These are phyloP conservation scores for Pogonognathellus flavescens DNA, from an alignment of 1,140 invertebrate species.

Conservation along the genomic window DNA sequence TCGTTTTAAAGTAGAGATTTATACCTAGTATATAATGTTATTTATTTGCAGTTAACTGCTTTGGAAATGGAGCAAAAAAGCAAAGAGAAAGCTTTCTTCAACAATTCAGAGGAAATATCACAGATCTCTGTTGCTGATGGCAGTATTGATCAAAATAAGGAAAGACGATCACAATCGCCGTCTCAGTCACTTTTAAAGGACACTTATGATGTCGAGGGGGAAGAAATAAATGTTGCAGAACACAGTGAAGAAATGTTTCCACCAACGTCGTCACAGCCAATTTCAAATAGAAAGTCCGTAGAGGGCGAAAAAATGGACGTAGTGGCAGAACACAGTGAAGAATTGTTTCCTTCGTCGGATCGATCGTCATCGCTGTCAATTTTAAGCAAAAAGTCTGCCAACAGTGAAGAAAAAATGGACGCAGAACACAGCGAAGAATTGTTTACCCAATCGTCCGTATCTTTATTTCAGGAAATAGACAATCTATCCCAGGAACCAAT, in stretches of 20 bases:
- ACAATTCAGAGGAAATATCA: not conserved
- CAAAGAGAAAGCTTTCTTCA: not conserved
- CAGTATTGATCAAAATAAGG: not conserved
- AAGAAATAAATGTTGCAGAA: not conserved
- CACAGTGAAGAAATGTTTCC: not conserved
- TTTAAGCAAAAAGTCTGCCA: not conserved
- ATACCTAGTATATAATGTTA: too few relatives aligned
- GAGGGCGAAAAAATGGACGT: not conserved
- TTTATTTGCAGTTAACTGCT: not conserved
- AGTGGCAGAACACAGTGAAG: not conserved
- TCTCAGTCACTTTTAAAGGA: not conserved
- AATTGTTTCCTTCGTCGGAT: not conserved
- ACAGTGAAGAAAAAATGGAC: not conserved
- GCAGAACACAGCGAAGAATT: not conserved
- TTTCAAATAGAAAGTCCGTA: too few relatives aligned
- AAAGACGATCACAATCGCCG: not conserved
- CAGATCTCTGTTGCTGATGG: not conserved
- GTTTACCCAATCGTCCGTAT: too few relatives aligned
- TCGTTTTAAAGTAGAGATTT: too few relatives aligned
- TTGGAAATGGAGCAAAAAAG: not conserved
- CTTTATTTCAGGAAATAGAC: too few relatives aligned
- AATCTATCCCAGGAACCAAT: too few relatives aligned
- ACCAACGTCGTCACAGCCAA: too few relatives aligned
- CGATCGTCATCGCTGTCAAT: not conserved
- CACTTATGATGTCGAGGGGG: not conserved